Base-by-base conservation (phyloP, 2,888 invertebrate species). In the Polyploca ridens region DNA sequence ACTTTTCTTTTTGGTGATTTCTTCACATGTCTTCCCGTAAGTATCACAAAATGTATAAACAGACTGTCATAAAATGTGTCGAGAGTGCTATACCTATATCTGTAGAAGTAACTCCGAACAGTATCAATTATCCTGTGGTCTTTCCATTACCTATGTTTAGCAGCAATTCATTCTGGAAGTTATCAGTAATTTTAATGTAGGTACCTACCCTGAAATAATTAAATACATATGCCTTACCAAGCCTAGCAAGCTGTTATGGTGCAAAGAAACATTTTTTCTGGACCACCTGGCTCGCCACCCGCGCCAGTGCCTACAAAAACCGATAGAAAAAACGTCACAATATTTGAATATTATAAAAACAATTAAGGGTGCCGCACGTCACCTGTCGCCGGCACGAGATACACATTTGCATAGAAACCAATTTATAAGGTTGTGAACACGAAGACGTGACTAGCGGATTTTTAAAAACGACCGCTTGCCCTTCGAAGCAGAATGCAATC, bases 321-420 rank as follows among this genome's bases (percentile, higher is more conserved):
- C 74, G 62, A 65, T 73, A 77, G 79, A 90, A 93, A 87, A 92
- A 93, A 87, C 88, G 85, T 91, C 93, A 92, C 86, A 91, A 93
- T 91, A 94, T 94, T 94, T 94, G 91, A 94, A 93, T 94, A 93
- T 92, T 90, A 87, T 87, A 93, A 93, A 93, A 94, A 94, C 90
- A 94, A 93, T 93, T 92, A 93, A 90, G 91, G 88, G 89, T 87
- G 90, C 91, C 93, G 90, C 90, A 77, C 87, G 84, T 93, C 94
- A 93, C 93, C 93, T 93, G 94, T 94, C 91, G 91, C 85, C 80
- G 84, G 90, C 91, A 91, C 91, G 91, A 90, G 91, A 90, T 87
- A 88, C 83, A 69, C 91, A 94, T 94, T 93, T 91, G 91, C 93
- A 94, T 94, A 92, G 89, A 89, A 86, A 90, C 87, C 80, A 80